Base-by-base conservation (phyloP, 2,888 invertebrate species). In the Chorisops tibialis region DNA sequence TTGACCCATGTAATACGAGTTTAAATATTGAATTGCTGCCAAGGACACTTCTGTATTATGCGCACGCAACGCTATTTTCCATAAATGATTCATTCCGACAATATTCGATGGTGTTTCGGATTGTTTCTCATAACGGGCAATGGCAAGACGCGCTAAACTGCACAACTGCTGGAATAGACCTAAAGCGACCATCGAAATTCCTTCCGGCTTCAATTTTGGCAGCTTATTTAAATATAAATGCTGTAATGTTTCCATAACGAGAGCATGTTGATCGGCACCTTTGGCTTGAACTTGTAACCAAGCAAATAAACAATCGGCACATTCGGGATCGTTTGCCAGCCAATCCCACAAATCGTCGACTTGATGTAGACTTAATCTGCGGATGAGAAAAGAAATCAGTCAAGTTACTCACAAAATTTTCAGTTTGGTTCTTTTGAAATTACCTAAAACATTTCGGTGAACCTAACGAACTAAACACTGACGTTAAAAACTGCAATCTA, bases 281-380 rank as follows among this genome's bases (percentile, higher is more conserved):
- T 93, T 92, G 1, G 93, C 91, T 77, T 96, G 96, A 7, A 91
- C 89, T 41, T 96, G 83, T 51, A 96, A 79, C 96, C 96, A 96
- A 63, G 91, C 92, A 76, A 96, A 94, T 21, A 95, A 83, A 71
- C 96, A 95, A 75, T 96, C 96, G 0, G 91, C 88, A 71, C 93
- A 93, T 70, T 91, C 91, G 0, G 84, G 79, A 74, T 93, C 91
- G 50, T 88, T 87, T 0, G 94, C 93, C 59, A 96, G 80, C 78
- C 95, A 95, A 68, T 89, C 87, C 96, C 96, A 96, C 4, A 96
- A 77, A 22, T 88, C 88, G 73, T 96, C 94, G 52, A 96, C 88
- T 80, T 96, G 96, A 65, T 93, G 93, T 63, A 93, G 83, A 65
- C 88, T 89, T 66, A 91, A 77, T 65, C 89, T 88, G 72, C 47